Base-by-base conservation (phyloP, 2,888 invertebrate species). In the Venusia cambrica region DNA sequence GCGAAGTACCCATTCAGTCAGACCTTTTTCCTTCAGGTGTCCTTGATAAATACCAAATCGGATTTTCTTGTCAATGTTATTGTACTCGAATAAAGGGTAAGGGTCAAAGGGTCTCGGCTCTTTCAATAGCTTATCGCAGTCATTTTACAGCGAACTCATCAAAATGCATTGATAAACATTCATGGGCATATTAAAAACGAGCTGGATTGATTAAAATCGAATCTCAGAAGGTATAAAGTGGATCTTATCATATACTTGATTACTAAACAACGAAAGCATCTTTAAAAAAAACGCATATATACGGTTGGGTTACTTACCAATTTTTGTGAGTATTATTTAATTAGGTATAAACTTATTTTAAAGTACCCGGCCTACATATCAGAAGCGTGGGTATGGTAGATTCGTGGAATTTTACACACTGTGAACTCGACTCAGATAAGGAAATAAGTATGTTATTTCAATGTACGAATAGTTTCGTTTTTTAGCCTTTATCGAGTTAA, bases 41-140 rank as follows among this genome's bases (percentile, higher is more conserved):
- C 80, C 84, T 83, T 81, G 76, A 79, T 83, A 61, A 63, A 68
- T 68, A 62, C 67, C 59, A 69, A 77, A 78, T 78, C 69, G 57
- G 67, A 79, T 79, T 79, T 73, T 67, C 72, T 73, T 77, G 75
- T 77, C 74, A 72, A 69, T 66, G 65, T 71, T 66, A 68, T 71
- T 75, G 67, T 68, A 48, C 56, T 53, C 49, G 51, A 52, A 68
- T 64, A 71, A 74, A 71, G 72, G 59, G 51, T 50, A 61, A 64
- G 66, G 81, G 76, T 80, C 80, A 79, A 72, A 69, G 53, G 56
- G 43, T 47, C 61, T 54, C 64, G 14, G 7, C 11, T n/a, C 11
- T 19, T 43, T 38, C 30, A 72, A 35, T 24, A 66, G 58, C 59
- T 57, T 80, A 83, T 84, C 80, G 64, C 36, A 26, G 52, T 47